Evolutionary conservation across 2,797 vertebrate species (phyloP), one percentile per base, ranked within the genome.

Genomic region (Lutjanus campechanus): DNA sequence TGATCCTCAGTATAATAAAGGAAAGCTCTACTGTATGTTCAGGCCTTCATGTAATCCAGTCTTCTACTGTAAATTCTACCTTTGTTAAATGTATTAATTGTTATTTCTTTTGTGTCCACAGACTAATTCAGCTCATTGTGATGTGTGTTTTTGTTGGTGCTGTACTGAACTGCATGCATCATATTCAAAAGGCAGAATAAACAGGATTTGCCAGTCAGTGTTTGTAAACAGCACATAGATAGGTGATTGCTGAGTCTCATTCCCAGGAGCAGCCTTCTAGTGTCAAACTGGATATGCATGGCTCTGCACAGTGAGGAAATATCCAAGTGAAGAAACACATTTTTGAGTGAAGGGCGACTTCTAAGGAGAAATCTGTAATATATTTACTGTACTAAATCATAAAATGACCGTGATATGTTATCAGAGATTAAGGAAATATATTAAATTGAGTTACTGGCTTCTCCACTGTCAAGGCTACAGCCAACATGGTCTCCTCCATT

Each of bases 1-100:
- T 84, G 49, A 58, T 73, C 17, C 64, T 7, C 17, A 75, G 40
- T 25, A 20, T n/a, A 7, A 64, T 17, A 20, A 19, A 20, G 36
- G 22, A 41, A 73, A 55, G 3, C 4, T 67, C 0, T 12, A 7
- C 4, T 70, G 22, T 73, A 13, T 47, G 64, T n/a, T 59, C 19
- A 15, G 5, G 36, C 13, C 19, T 70, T 59, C 15, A 60, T 51
- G 44, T 29, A 40, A 10, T 71, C 8, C 41, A 46, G 16, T 53
- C 22, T 61, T 10, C 0, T 15, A 8, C 29, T 78, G 13, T 55
- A 7, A 59, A 49, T 25, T 54, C 6, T 15, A 3, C 49, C 19
- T 16, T 9, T 49, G 2, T 47, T 41, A 17, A 36, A 40, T 36
- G 15, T 29, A 1, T 55, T 12, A n/a, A 25, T 8, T n/a, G 25